A percentile compares a stretch with the other conserved stretches of the same genome.
Conservation (phyloP, 1,140 invertebrate genomes). For the Brachystomella parvula region DNA sequence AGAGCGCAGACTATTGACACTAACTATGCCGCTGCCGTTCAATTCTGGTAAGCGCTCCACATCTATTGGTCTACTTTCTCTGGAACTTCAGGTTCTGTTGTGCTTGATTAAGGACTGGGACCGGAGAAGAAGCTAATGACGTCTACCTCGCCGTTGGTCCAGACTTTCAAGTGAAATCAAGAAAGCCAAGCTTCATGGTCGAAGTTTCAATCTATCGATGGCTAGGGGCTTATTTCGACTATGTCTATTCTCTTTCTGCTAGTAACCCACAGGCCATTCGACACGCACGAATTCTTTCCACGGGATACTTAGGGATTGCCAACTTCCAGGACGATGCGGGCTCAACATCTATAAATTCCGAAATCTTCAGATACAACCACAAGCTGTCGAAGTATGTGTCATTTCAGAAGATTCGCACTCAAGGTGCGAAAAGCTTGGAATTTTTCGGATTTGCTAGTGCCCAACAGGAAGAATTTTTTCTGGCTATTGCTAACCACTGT, state of each 20-base stretch:
- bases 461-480: constrained; percentile 37
- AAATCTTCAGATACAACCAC: constrained; percentile 46
- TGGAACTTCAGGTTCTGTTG: not conserved
- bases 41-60: constrained; percentile 20
- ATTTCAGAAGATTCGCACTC: constrained; percentile 46
- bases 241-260: constrained; percentile 42
- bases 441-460: constrained; percentile 37
- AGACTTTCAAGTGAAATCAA: constrained; percentile 21
- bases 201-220: constrained; percentile 43
- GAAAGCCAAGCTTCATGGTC: constrained; percentile 29
- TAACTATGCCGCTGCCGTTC: constrained; percentile 6
- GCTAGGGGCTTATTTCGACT: constrained; percentile 49
- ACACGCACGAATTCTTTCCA: constrained; percentile 43
- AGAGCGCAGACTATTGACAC: constrained; percentile 26
- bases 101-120: constrained; percentile 14
- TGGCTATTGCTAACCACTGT: constrained; percentile 40
- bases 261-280: constrained; percentile 42
- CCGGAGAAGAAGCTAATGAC: constrained; percentile 36
- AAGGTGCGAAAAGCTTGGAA: constrained; percentile 41
- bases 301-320: constrained; percentile 43
- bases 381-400: constrained; percentile 41
- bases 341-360: constrained; percentile 44
- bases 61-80: not conserved
- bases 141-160: constrained; percentile 40
- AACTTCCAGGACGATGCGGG: constrained; percentile 44